These are phyloP conservation scores for Felis catus DNA, from an alignment of 2,113 vertebrate species.

Conservation along the genomic window DNA sequence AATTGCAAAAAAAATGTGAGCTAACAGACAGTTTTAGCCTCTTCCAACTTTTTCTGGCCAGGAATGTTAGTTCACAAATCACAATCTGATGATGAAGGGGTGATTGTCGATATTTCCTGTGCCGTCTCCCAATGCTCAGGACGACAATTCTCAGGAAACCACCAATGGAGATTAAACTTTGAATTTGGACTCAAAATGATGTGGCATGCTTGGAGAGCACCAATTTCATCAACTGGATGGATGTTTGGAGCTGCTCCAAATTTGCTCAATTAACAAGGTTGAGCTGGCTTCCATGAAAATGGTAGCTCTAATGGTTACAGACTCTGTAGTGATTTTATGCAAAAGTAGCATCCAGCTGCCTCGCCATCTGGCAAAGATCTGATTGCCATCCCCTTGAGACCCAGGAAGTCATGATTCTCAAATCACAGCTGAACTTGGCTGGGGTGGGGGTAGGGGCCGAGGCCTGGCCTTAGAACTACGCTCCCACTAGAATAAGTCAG, in stretches of 20 bases:
- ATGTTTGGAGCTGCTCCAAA: neutral
- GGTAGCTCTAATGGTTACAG: neutral
- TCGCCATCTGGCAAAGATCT: slow-evolving; percentile 35
- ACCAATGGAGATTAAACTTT: neutral
- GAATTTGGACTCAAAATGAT: neutral
- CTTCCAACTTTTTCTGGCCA: neutral
- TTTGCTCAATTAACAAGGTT: neutral
- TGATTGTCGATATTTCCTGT: neutral
- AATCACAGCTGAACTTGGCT: neutral
- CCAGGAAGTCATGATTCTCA: neutral
- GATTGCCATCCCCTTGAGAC: neutral
- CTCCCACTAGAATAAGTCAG: neutral
- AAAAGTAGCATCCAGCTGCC: slow-evolving; percentile 51
- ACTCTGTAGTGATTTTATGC: neutral
- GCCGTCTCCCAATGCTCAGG: neutral
- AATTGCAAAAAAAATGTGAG: neutral
- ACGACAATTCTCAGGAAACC: neutral
- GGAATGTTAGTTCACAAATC: neutral
- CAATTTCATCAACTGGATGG: neutral
- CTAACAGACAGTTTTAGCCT: neutral
- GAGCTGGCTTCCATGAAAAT: neutral
- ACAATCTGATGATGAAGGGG: neutral
- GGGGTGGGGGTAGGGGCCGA: neutral
- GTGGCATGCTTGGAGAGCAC: neutral
- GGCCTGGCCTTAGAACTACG: neutral